Percentiles rank a stretch among this genome's conserved stretches.
phyloP scores from a whole-genome alignment of 2,888 invertebrate species.

The Eupsilia transversa region DNA sequence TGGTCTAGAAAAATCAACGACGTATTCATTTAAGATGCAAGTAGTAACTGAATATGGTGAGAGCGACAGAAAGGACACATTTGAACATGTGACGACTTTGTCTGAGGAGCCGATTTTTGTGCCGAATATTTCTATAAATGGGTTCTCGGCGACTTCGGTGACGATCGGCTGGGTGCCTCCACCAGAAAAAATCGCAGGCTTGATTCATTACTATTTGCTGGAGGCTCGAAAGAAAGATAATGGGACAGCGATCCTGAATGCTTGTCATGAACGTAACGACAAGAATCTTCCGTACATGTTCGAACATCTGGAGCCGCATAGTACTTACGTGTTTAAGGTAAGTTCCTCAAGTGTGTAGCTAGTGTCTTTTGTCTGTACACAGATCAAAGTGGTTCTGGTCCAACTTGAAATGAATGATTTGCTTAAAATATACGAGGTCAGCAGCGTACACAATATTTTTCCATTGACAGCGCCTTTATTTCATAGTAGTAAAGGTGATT shows the following conservation, averaged over 20 bases:
- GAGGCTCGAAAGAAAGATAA: slow-evolving; percentile 91
- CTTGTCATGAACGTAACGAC: slow-evolving; percentile 92
- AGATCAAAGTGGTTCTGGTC: not conserved
- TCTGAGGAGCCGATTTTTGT: slow-evolving; percentile 94
- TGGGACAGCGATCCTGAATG: slow-evolving; percentile 82
- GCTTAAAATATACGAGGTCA: not conserved
- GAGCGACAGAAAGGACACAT: slow-evolving; percentile 29
- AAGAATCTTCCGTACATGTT: slow-evolving; percentile 94
- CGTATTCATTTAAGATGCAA: slow-evolving; percentile 92
- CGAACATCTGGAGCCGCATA: slow-evolving; percentile 93
- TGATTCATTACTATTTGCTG: slow-evolving; percentile 94
- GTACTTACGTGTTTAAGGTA: slow-evolving; percentile 95
- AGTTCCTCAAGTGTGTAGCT: slow-evolving; percentile 31
- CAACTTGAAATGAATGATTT: not conserved
- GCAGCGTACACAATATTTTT: not conserved
- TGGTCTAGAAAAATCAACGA: slow-evolving; percentile 91
- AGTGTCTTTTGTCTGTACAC: not conserved
- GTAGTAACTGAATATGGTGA: slow-evolving; percentile 92
- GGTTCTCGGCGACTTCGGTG: slow-evolving; percentile 92
- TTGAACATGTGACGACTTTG: slow-evolving; percentile 90
- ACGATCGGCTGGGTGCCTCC: slow-evolving; percentile 95
- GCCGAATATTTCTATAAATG: slow-evolving; percentile 95
- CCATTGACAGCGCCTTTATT: not conserved
- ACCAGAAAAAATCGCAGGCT: slow-evolving; percentile 91
- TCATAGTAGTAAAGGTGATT: not conserved